Evolutionary conservation across 2,797 vertebrate species (phyloP).

Genomic region (Scomberomorus guttatus): DNA sequence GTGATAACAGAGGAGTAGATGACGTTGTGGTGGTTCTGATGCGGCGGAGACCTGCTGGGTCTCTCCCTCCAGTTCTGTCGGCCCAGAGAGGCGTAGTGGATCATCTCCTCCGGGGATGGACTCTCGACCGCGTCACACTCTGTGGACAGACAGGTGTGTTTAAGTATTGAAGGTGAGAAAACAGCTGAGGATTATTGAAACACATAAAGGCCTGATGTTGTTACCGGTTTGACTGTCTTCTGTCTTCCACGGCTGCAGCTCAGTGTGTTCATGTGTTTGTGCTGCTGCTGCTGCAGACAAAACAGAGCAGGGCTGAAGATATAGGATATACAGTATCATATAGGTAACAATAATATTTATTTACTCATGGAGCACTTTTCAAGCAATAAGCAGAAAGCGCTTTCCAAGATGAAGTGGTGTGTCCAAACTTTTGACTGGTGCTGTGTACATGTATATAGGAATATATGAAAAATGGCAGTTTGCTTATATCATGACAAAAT

Average conservation of each 20-base stretch:
- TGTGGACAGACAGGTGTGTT: conserved; percentile 21
- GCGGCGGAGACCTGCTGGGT: conserved; percentile 14
- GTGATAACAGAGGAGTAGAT: conserved; percentile 75
- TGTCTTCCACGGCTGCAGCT: conserved; percentile 62
- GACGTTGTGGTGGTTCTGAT: conserved; percentile 51
- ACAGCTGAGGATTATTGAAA: neutral
- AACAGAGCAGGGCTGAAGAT: too few species aligned
- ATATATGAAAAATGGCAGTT: too few species aligned
- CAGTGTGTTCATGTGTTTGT: conserved; percentile 31
- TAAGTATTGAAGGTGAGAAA: too few species aligned
- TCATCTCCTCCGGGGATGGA: conserved; percentile 31
- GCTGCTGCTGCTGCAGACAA: conserved; percentile 24
- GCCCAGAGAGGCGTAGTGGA: conserved; percentile 79
- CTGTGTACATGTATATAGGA: too few species aligned
- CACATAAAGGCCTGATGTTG: fast-evolving
- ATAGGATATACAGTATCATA: too few species aligned
- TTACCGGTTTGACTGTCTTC: conserved; percentile 35
- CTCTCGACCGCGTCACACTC: neutral
- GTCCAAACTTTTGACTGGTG: too few species aligned
- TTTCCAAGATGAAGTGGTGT: too few species aligned
- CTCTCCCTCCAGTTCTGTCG: conserved; percentile 71
- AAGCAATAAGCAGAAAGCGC: too few species aligned
- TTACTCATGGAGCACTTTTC: too few species aligned
- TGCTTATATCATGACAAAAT: too few species aligned
- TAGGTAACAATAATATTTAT: too few species aligned